Base-by-base conservation (phyloP, 2,888 invertebrate genomes). In the Caenorhabditis sp. region DNA sequence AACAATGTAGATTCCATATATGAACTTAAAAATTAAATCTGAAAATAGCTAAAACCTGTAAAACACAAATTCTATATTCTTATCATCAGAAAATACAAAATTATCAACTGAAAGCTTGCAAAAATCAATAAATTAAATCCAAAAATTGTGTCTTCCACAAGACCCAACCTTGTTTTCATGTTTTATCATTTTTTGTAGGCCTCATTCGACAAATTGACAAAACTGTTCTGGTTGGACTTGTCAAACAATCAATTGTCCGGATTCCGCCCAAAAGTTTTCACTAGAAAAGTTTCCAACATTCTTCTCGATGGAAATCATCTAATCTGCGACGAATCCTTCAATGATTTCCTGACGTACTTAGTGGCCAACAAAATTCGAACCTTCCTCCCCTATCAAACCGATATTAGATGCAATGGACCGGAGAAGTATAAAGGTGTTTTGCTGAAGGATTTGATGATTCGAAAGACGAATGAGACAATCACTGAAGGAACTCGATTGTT, bases 401-500 rank as follows among this genome's bases (percentile, higher is more conserved):
- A 88, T 31, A 82, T 88, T 27, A 63, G 52, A 10, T 88, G 88
- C 60, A 74, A 76, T 10, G 82, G 80, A 5, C 87, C 87, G 14
- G 74, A 73, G 14, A 67, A 80, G 53, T 78, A 74, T 38, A 76
- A 72, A 1, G 84, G 84, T 12, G 76, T 67, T 7, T 64, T 76
- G 17, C 69, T 87, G 49, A 85, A 84, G 57, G 88, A 87, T 50
- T 67, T 87, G 65, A 84, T 87, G 87, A 83, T 88, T 65, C 81
- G 83, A 67, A 85, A 85, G 57, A 85, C 86, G 7, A 85, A 85
- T 64, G 84, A 84, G 27, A 86, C 87, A 10, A 63, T 78, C 8
- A 57, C 38, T 10, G 67, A 74, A 20, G 74, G 74, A 43, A 61
- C 53, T 1, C 59, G 63, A 14, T 25, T 70, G 31, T 57, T 74